phyloP scores from a whole-genome alignment of 2,888 invertebrate genomes.

The Drosophila niveifrons region DNA sequence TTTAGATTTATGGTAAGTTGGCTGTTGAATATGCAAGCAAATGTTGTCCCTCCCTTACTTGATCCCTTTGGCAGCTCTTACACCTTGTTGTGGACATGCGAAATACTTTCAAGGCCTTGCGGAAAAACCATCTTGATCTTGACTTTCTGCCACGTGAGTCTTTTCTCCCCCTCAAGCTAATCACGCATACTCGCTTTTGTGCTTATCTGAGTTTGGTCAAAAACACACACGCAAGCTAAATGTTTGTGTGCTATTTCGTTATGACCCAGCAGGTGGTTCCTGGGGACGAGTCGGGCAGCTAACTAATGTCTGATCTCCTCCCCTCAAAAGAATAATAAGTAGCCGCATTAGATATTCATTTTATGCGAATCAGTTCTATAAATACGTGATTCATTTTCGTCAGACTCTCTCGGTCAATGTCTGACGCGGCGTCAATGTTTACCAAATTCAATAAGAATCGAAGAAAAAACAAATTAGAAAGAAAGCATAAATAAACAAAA shows the following conservation, averaged over 20 bases:
- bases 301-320: not conserved
- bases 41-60: not conserved
- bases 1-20: conserved; percentile 42
- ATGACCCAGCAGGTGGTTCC: conserved; percentile 39
- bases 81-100: conserved; percentile 49
- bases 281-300: conserved; percentile 15
- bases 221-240: conserved; percentile 21
- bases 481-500: conserved; percentile 63
- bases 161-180: conserved; percentile 23
- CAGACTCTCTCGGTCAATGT: conserved; percentile 3
- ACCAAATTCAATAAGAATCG: conserved; percentile 51
- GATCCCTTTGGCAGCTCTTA: not conserved
- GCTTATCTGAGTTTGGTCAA: conserved; percentile 13
- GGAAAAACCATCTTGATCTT: conserved; percentile 48
- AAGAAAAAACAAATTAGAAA: conserved; percentile 46
- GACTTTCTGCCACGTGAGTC: conserved; percentile 14
- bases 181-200: conserved; percentile 50
- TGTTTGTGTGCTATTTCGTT: conserved; percentile 28
- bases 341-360: conserved; percentile 42
- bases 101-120: conserved; percentile 33
- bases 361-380: conserved; percentile 41
- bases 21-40: conserved; percentile 23
- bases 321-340: not conserved
- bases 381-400: conserved; percentile 25
- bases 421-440: conserved; percentile 36